Evolutionary conservation across 2,888 invertebrate genomes (phyloP), one percentile per base, ranked within the genome.

Genomic region (Muschampia plurimacula): DNA sequence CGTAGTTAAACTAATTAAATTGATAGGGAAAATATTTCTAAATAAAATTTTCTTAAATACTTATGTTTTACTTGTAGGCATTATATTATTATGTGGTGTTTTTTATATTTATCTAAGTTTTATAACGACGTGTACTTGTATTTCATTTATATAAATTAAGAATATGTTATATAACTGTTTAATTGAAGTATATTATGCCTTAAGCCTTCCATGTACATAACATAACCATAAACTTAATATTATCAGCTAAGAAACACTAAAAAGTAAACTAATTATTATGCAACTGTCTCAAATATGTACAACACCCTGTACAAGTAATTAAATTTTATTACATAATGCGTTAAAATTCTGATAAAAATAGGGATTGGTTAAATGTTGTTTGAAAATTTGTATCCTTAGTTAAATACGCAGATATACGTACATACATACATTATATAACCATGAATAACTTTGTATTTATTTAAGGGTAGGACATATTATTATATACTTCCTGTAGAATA

Each of bases 121-220:
- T 74, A 69, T 76, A 70, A 69, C 9, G 2, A 62, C 5, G 49
- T 67, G 62, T 73, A 62, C 65, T 71, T 75, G 69, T 69, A 74
- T 63, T 70, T 71, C 67, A 71, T 74, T 64, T 70, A 44, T 49
- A 64, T 39, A 67, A 44, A 12, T 62, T 62, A 55, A 55, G 44
- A 7, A 32, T 67, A 60, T 60, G 9, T 28, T 59, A 59, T 41
- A 57, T 67, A 22, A 60, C 32, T 22, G n/a, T 57, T 59, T 72
- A 32, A 36, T 63, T 69, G 49, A 7, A 69, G n/a, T 41, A 39
- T 3, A 2, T 2, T 64, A 44, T 80, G 87, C 88, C 86, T 90
- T 83, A 88, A 85, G 90, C 92, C 91, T 92, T 92, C 90, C 90
- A 90, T 93, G 92, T 91, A 91, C 84, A 92, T 92, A 91, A 85